Evolutionary conservation across 53 echinoderm and acorn worm species (phyloP).

Genomic region (Patiria pectinifera): DNA sequence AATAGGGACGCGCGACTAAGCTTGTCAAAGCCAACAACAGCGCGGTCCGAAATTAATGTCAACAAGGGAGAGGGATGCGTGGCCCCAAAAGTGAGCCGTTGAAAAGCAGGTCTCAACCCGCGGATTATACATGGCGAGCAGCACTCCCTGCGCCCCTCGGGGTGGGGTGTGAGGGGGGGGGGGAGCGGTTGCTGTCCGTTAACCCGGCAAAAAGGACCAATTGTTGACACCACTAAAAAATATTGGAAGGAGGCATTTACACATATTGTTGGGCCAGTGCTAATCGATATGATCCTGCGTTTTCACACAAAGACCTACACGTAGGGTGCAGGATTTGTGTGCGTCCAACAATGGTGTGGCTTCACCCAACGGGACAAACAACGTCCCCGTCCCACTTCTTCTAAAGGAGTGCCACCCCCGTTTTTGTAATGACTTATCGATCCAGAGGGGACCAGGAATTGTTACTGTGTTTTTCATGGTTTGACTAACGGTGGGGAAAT

Average conservation of each 20-base stretch:
- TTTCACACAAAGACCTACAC: not conserved
- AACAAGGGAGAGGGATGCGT: constrained; percentile 10
- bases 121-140: constrained; percentile 2
- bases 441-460: not conserved
- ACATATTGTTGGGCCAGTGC: not conserved
- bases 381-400: not conserved
- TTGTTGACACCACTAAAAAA: not conserved
- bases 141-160: not conserved
- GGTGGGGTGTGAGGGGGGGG: not conserved
- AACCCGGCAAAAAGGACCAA: not conserved
- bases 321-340: not conserved
- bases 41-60: constrained; percentile 52
- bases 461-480: constrained; percentile 25
- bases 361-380: constrained; percentile 16
- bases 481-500: constrained; percentile 41
- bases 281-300: not conserved
- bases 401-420: not conserved
- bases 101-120: constrained; percentile 19
- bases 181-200: not conserved
- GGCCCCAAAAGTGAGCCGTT: constrained; percentile 49
- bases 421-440: constrained; percentile 45
- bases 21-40: constrained; percentile 27
- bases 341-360: not conserved
- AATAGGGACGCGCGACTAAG: constrained; percentile 26
- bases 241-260: not conserved